phyloP scores from a whole-genome alignment of 1,140 invertebrate genomes.

The Micrasema minimum region DNA sequence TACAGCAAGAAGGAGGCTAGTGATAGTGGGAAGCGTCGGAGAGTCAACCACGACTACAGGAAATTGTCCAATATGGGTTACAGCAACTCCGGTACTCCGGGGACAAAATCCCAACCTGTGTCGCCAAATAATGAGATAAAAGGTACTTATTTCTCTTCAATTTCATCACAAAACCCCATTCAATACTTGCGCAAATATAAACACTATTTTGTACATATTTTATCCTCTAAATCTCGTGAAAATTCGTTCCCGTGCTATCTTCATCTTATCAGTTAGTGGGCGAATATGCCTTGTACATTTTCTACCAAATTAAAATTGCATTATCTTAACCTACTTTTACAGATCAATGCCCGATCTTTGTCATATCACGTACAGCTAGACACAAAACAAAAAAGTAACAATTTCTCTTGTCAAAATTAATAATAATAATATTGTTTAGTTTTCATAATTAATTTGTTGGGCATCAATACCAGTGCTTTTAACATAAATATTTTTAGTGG shows the following conservation, averaged over 20 bases:
- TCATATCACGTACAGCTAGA: too few relatives aligned
- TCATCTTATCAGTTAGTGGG: conserved; percentile 12
- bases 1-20: conserved; percentile 32
- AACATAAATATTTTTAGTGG: too few relatives aligned
- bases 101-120: conserved; percentile 17
- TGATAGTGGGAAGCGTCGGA: conserved; percentile 58
- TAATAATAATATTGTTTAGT: too few relatives aligned
- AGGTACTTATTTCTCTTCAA: conserved; percentile 31
- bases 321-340: conserved; percentile 10
- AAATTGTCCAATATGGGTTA: conserved; percentile 59
- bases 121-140: conserved; percentile 42
- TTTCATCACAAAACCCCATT: neutral
- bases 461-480: too few relatives aligned
- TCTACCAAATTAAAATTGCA: neutral
- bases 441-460: too few relatives aligned
- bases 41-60: conserved; percentile 62
- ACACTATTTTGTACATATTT: neutral
- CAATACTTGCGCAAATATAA: neutral
- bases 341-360: neutral
- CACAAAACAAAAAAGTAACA: too few relatives aligned
- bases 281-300: neutral
- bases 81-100: conserved; percentile 11
- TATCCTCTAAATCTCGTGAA: neutral
- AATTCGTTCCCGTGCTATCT: conserved; percentile 7
- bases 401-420: too few relatives aligned